Conservation (phyloP, 2,888 invertebrate genomes). For the Zhuqinia jingwanae region DNA sequence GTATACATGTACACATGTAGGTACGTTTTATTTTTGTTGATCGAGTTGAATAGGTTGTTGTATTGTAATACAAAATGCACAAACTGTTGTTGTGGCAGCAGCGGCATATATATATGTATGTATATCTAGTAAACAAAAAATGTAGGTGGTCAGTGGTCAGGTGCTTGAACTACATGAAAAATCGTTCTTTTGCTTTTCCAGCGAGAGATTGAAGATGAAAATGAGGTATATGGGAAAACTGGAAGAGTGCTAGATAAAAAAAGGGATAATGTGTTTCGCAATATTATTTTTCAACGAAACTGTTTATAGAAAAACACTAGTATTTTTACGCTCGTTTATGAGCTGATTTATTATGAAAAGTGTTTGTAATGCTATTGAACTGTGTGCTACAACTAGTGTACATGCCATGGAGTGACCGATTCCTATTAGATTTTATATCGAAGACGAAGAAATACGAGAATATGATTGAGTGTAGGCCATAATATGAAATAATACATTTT, state of each 20-base stretch:
- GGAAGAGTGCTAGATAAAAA: neutral
- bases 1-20: no score
- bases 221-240: no score
- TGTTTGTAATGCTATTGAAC: conserved; percentile 54
- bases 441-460: no score
- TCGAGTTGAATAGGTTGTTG: conserved; percentile 42
- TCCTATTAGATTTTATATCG: no score
- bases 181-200: conserved; percentile 20
- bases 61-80: conserved; percentile 51
- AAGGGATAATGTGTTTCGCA: no score
- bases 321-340: conserved; percentile 57
- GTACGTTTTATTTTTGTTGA: conserved; percentile 44
- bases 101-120: no score
- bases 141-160: conserved; percentile 52
- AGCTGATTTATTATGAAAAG: conserved; percentile 69
- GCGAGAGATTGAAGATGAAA: conserved; percentile 25
- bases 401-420: no score
- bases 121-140: neutral
- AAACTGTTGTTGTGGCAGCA: conserved; percentile 37
- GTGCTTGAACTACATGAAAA: conserved; percentile 52
- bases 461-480: no score
- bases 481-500: no score
- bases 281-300: no score
- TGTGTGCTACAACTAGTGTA: conserved; percentile 26
- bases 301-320: neutral